Evolutionary conservation across 2,113 vertebrate genomes (phyloP).

Genomic region (Gymnarchus niloticus): DNA sequence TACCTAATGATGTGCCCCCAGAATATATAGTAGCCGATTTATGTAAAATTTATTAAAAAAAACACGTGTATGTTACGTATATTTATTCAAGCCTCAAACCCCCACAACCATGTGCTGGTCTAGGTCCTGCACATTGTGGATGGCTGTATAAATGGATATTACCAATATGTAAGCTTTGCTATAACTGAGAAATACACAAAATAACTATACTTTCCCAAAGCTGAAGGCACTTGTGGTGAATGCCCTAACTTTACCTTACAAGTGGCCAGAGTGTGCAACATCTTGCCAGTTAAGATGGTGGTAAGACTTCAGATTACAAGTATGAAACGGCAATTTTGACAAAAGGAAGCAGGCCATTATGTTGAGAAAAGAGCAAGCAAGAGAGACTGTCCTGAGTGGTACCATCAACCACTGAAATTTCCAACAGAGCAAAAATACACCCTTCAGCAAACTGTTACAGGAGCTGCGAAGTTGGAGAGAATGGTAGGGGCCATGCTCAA

Average conservation of each 20-base stretch:
- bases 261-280: neutral
- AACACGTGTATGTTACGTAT: no score
- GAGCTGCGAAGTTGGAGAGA: neutral
- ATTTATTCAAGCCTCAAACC: neutral
- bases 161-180: neutral
- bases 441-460: neutral
- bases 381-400: neutral
- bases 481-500: neutral
- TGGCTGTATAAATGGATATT: neutral
- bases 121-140: no score
- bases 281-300: neutral
- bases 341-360: neutral
- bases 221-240: no score
- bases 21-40: neutral
- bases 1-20: no score
- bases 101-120: no score
- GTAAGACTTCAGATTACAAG: neutral
- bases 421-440: conserved; percentile 8
- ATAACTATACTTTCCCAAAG: no score
- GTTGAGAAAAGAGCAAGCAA: neutral
- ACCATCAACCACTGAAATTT: neutral
- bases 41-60: neutral
- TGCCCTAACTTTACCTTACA: neutral
- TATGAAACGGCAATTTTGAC: neutral
- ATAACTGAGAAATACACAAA: neutral